A percentile compares a stretch with the other conserved stretches of the same genome.
phyloP scores from a whole-genome alignment of 2,113 vertebrate genomes.

The Chitala chitala region DNA sequence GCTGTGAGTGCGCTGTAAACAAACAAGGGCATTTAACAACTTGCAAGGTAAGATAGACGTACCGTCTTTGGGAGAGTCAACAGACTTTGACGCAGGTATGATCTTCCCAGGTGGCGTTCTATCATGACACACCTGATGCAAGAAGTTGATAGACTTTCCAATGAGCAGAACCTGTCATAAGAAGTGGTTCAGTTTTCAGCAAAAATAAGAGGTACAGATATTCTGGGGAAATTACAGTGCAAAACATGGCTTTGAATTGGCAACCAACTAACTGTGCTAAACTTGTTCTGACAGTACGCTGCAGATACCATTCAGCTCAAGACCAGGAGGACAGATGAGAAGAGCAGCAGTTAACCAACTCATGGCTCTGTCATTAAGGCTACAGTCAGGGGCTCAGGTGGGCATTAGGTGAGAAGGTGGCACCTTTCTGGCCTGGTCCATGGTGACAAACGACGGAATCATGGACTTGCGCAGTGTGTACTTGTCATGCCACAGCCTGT shows the following conservation, averaged over 20 bases:
- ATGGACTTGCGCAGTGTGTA: slow-evolving; percentile 93
- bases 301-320: neutral
- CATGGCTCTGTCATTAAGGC: neutral
- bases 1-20: too few species aligned
- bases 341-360: neutral
- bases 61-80: slow-evolving; percentile 86
- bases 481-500: slow-evolving; percentile 96
- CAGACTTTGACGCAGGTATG: slow-evolving; percentile 73
- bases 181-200: neutral
- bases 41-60: neutral
- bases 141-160: slow-evolving; percentile 97
- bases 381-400: neutral
- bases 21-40: neutral
- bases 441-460: slow-evolving; percentile 96
- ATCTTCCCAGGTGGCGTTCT: slow-evolving; percentile 82
- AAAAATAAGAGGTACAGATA: too few species aligned
- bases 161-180: slow-evolving; percentile 82
- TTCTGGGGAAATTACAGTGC: too few species aligned
- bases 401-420: neutral
- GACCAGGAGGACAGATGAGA: neutral
- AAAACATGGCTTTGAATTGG: too few species aligned
- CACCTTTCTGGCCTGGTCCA: slow-evolving; percentile 94
- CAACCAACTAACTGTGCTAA: too few species aligned
- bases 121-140: slow-evolving; percentile 96
- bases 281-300: too few species aligned